phyloP scores from a whole-genome alignment of 2,888 invertebrate genomes.

The Amaurobius ferox region DNA sequence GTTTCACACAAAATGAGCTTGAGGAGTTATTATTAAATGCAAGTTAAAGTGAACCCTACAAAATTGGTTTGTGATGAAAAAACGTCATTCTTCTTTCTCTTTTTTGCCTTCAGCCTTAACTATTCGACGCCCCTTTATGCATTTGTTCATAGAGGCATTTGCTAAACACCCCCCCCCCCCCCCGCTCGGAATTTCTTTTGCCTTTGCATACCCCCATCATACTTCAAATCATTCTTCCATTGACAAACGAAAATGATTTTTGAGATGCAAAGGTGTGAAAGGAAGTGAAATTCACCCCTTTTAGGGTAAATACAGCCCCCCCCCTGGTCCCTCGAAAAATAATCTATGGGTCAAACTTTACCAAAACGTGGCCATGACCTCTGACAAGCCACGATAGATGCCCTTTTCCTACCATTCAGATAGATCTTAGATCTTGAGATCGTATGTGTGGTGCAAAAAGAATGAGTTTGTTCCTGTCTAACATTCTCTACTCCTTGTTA shows the following conservation, averaged over 20 bases:
- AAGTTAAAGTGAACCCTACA: too few species aligned
- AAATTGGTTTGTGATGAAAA: too few species aligned
- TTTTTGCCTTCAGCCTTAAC: not conserved
- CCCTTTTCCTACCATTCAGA: conserved; percentile 4
- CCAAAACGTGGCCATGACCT: conserved; percentile 49
- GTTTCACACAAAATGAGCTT: too few species aligned
- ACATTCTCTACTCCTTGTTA: conserved; percentile 47
- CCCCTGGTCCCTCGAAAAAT: not conserved
- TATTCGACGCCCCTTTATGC: too few species aligned
- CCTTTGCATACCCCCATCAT: not conserved
- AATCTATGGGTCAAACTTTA: conserved; percentile 19
- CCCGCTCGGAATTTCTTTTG: not conserved
- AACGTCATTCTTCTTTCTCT: not conserved
- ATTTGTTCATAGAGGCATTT: too few species aligned
- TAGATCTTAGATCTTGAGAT: not conserved
- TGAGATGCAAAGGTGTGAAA: not conserved
- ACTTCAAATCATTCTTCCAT: not conserved
- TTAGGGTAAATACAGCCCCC: conserved; percentile 44
- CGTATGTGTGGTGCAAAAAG: conserved; percentile 19
- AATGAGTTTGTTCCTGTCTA: conserved; percentile 60
- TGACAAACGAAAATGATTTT: conserved; percentile 6
- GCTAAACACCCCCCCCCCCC: too few species aligned
- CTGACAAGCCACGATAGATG: not conserved
- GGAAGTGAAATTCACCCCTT: conserved; percentile 22
- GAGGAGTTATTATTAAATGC: too few species aligned